These are phyloP conservation scores for Drosophila niveifrons DNA, from an alignment of 2,888 invertebrate species.

Conservation along the genomic window DNA sequence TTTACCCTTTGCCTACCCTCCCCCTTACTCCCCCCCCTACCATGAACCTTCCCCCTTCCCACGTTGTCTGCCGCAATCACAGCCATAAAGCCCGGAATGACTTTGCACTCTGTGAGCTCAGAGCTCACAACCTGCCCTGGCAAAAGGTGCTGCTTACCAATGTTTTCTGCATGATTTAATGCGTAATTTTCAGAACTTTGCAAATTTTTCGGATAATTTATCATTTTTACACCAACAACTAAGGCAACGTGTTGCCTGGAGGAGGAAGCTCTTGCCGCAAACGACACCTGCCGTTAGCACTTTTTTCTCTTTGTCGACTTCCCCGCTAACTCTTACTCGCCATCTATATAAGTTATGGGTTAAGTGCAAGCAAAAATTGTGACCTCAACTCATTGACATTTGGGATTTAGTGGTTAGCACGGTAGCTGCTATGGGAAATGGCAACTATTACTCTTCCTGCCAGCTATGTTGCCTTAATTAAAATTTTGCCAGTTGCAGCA, in stretches of 20 bases:
- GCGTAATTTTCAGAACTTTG: slow-evolving; percentile 80
- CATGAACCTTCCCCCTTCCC: not conserved
- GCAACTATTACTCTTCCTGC: slow-evolving; percentile 2
- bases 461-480: slow-evolving; percentile 65
- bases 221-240: slow-evolving; percentile 67
- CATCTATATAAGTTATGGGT: slow-evolving; percentile 45
- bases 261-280: slow-evolving; percentile 45
- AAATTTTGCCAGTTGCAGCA: slow-evolving; percentile 61
- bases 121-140: slow-evolving; percentile 7
- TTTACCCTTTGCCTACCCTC: not conserved
- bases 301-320: slow-evolving; percentile 8
- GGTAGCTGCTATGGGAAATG: not conserved
- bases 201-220: slow-evolving; percentile 77
- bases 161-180: slow-evolving; percentile 76
- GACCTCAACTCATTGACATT: slow-evolving; percentile 78
- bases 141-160: slow-evolving; percentile 34
- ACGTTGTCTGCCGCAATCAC: slow-evolving; percentile 42
- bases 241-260: not conserved
- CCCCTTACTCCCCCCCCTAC: no score
- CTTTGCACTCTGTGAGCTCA: slow-evolving; percentile 54
- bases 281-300: slow-evolving; percentile 68
- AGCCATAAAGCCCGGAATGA: slow-evolving; percentile 75
- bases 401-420: slow-evolving; percentile 52
- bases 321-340: not conserved
- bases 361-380: slow-evolving; percentile 63